A percentile compares a stretch with the other conserved stretches of the same genome.
These are phyloP conservation scores for Cosmia pyralina DNA, from an alignment of 2,888 invertebrate genomes.

Conservation along the genomic window DNA sequence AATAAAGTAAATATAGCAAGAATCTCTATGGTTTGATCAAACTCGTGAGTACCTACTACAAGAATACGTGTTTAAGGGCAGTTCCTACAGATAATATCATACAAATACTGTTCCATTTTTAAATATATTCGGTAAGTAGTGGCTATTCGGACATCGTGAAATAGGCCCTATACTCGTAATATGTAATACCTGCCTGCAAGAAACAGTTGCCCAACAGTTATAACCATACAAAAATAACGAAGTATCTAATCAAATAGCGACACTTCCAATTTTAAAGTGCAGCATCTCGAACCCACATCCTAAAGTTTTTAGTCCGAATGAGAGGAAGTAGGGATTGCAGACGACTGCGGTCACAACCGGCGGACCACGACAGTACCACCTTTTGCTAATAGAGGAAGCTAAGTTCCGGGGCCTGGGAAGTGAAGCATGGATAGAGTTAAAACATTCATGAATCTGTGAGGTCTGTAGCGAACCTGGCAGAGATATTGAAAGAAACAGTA, in stretches of 20 bases:
- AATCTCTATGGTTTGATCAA: too few relatives aligned
- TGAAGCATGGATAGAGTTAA: slow-evolving; percentile 46
- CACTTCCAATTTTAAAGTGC: slow-evolving; percentile 52
- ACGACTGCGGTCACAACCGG: slow-evolving; percentile 70
- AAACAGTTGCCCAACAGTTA: not conserved
- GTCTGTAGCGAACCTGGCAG: not conserved
- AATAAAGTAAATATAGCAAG: not conserved
- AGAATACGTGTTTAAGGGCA: not conserved
- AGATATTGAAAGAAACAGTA: not conserved
- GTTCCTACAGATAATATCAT: too few relatives aligned
- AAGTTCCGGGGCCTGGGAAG: slow-evolving; percentile 61
- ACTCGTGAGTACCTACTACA: not conserved
- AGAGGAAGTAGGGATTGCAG: slow-evolving; percentile 75
- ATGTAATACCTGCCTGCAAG: too few relatives aligned
- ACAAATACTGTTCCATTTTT: too few relatives aligned
- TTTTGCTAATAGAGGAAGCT: slow-evolving; percentile 64
- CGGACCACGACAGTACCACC: slow-evolving; percentile 56
- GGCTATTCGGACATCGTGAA: too few relatives aligned
- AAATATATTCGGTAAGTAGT: too few relatives aligned
- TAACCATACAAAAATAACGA: slow-evolving; percentile 13
- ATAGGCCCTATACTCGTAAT: too few relatives aligned
- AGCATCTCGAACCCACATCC: slow-evolving; percentile 76
- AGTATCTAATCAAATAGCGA: slow-evolving; percentile 7
- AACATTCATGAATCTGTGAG: slow-evolving; percentile 3
- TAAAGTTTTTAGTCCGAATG: slow-evolving; percentile 71